Percentiles rank a stretch among this genome's conserved stretches.
Conservation (phyloP, 2,888 invertebrate species). For the Brachynemurus nebulosus region DNA sequence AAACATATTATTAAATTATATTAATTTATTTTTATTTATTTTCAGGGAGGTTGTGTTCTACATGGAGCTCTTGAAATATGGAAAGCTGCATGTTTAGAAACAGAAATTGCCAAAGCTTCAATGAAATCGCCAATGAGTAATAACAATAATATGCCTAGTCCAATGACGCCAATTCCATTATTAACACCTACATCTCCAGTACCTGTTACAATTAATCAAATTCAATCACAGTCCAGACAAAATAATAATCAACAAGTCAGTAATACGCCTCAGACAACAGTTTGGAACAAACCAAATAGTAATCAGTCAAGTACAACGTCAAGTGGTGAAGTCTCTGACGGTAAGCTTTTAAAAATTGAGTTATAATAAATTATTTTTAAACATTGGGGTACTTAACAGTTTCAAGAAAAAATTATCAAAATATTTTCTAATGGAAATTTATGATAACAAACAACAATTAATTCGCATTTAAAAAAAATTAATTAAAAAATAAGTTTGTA, state of each 20-base stretch:
- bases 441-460: no score
- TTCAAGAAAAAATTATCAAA: no score
- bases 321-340: conserved; percentile 56
- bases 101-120: conserved; percentile 25
- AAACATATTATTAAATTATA: no score
- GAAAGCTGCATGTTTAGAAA: conserved; percentile 63
- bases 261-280: conserved; percentile 25
- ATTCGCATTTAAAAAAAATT: no score
- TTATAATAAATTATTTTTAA: no score
- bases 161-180: conserved; percentile 17
- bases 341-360: conserved; percentile 41
- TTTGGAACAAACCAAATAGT: conserved; percentile 20
- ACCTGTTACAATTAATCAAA: conserved; percentile 7
- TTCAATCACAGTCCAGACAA: background rate
- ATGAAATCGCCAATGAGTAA: conserved; percentile 32
- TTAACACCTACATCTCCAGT: conserved; percentile 17
- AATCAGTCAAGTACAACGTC: conserved; percentile 31
- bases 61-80: conserved; percentile 84
- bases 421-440: no score
- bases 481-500: no score
- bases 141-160: conserved; percentile 28
- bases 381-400: no score
- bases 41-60: conserved; percentile 68
- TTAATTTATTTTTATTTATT: conserved; percentile 17
- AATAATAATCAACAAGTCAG: no score